Conservation (phyloP, 2,113 vertebrate genomes). For the Misgurnus anguillicaudatus region DNA sequence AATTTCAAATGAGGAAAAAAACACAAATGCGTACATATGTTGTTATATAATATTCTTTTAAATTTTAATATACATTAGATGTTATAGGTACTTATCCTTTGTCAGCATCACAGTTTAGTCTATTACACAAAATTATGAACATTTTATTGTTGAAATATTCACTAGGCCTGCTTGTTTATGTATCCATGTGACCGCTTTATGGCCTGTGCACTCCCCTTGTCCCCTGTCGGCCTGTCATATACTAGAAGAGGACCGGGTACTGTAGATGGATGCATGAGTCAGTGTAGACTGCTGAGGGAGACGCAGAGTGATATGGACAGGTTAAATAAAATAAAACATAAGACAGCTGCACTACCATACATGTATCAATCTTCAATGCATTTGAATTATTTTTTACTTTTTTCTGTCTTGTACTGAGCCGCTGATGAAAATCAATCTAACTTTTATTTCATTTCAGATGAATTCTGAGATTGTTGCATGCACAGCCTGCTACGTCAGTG, state of each 20-base stretch:
- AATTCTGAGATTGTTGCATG: slow-evolving; percentile 9
- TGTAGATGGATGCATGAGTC: slow-evolving; percentile 32
- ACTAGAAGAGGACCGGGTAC: not conserved
- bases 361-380: slow-evolving; percentile 29
- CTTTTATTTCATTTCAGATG: slow-evolving; percentile 46
- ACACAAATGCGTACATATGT: slow-evolving; percentile 15
- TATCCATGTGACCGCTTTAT: slow-evolving; percentile 22
- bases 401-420: slow-evolving; percentile 21
- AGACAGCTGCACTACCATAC: slow-evolving; percentile 1
- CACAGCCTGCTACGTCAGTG: not conserved
- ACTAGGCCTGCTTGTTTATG: slow-evolving; percentile 22
- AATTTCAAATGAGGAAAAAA: slow-evolving; percentile 28
- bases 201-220: not conserved
- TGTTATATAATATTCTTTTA: not conserved
- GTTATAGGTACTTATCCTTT: not conserved
- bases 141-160: slow-evolving; percentile 13
- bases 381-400: not conserved
- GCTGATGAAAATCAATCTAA: slow-evolving; percentile 48
- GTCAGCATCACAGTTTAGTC: not conserved
- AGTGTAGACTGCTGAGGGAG: slow-evolving; percentile 40
- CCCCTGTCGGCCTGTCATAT: slow-evolving; percentile 31
- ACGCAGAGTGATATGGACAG: slow-evolving; percentile 38
- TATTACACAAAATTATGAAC: not conserved
- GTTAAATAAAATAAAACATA: slow-evolving; percentile 40
- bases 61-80: not conserved